Evolutionary conservation across 2,888 invertebrate species (phyloP), one percentile per base, ranked within the genome.

Genomic region (Ornithoptera alexandrae): DNA sequence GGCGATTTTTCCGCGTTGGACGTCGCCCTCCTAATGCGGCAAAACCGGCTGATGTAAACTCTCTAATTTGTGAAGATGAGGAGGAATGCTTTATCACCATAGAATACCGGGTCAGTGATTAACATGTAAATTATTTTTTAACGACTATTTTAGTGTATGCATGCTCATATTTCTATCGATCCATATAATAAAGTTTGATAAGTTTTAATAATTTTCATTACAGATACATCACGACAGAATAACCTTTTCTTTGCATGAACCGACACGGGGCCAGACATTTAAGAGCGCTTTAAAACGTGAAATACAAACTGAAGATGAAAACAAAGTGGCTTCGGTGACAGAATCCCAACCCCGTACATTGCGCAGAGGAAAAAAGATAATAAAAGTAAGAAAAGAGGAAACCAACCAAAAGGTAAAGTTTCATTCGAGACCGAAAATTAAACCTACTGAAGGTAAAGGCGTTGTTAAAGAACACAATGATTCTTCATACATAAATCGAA

Each of bases 221-320:
- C 78, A 92, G 92, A 87, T 92, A 73, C 92, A 92, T 70, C 92
- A 90, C 75, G 92, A 92, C 72, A 81, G 92, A 70, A 91, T 92
- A 50, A 91, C 92, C 0, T 92, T 90, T 73, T 90, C 92, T 0
- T 77, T 92, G 2, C 90, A 91, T 76, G 92, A 92, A 74, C 91
- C 92, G 0, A 81, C 85, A 0, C 83, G 92, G 5, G 92, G 90
- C 0, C 92, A 92, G 69, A 92, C 92, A 1, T 92, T 88, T 76
- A 92, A 92, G 76, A 92, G 91, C 74, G 87, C 87, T 1, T 73
- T 92, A 8, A 91, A 90, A 75, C 83, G 92, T 0, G 91, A 91
- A 61, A 66, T 78, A 2, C 68, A 67, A 0, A 66, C 60, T 0
- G 85, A 82, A 0, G 85, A 87, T 2, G 85, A 85, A 0, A 78